These are phyloP conservation scores for Embidobia sp. DNA, from an alignment of 2,888 invertebrate genomes.

Conservation along the genomic window DNA sequence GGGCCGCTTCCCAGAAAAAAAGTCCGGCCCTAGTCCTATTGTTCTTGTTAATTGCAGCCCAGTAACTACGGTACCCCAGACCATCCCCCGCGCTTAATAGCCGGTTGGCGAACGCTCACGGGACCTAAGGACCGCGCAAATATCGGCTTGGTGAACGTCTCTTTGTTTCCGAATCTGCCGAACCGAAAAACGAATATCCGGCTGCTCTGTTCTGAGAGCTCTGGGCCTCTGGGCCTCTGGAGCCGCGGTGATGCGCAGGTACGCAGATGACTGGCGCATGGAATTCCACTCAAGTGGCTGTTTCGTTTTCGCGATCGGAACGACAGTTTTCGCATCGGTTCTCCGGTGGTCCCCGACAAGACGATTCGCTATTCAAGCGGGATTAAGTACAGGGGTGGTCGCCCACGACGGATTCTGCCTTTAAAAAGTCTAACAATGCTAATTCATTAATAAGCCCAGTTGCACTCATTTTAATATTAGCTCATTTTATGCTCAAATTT, in stretches of 20 bases:
- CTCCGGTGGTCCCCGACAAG: constrained; percentile 44
- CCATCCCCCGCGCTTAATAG: constrained; percentile 65
- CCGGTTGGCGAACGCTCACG: constrained; percentile 73
- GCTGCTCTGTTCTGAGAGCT: no score
- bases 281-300: constrained; percentile 32
- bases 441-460: no score
- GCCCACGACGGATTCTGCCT: no score
- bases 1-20: constrained; percentile 77
- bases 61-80: constrained; percentile 69
- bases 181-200: constrained; percentile 58
- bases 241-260: constrained; percentile 48
- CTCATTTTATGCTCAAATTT: no score
- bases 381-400: no score
- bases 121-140: constrained; percentile 72
- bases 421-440: no score
- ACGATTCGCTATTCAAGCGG: background rate
- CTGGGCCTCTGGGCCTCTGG: no score
- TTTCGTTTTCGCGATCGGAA: constrained; percentile 20
- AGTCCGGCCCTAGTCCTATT: constrained; percentile 77
- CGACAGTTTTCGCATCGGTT: constrained; percentile 28
- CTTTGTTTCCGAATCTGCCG: constrained; percentile 69
- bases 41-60: constrained; percentile 81
- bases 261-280: constrained; percentile 35
- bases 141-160: constrained; percentile 69
- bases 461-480: no score